A percentile compares a stretch with the other conserved stretches of the same genome.
Evolutionary conservation across 1,140 invertebrate genomes (phyloP).

Genomic region (Sinonovacula constricta): DNA sequence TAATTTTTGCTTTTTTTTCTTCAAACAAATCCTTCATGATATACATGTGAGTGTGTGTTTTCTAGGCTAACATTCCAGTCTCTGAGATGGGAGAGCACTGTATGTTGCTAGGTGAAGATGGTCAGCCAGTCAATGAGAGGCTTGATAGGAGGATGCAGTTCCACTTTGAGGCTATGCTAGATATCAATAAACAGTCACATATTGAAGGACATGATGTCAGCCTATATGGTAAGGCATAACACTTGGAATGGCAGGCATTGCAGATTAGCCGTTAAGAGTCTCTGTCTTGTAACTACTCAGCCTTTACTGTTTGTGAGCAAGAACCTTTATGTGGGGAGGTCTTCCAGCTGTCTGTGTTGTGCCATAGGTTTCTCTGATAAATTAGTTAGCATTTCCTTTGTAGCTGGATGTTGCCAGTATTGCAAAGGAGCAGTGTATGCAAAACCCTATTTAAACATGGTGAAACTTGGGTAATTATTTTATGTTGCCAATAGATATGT

Average conservation of each 20-base stretch:
- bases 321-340: constrained; percentile 1
- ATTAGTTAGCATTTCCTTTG: no score
- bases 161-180: constrained; percentile 79
- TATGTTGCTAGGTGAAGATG: constrained; percentile 64
- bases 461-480: no score
- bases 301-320: neutral
- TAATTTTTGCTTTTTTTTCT: no score
- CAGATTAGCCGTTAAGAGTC: neutral
- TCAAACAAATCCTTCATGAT: no score
- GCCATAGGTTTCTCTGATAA: neutral
- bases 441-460: no score
- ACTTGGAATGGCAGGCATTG: no score
- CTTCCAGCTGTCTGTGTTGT: neutral
- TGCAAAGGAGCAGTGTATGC: no score
- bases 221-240: constrained; percentile 73
- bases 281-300: neutral
- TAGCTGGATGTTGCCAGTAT: no score
- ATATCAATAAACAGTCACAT: constrained; percentile 54
- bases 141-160: constrained; percentile 75
- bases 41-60: no score
- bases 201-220: constrained; percentile 72
- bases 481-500: no score
- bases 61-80: constrained; percentile 64
- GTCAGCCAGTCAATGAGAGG: constrained; percentile 55
- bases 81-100: constrained; percentile 68